Evolutionary conservation across 2,888 invertebrate genomes (phyloP), one percentile per base, ranked within the genome.

Genomic region (Nephrotoma guestfalica): DNA sequence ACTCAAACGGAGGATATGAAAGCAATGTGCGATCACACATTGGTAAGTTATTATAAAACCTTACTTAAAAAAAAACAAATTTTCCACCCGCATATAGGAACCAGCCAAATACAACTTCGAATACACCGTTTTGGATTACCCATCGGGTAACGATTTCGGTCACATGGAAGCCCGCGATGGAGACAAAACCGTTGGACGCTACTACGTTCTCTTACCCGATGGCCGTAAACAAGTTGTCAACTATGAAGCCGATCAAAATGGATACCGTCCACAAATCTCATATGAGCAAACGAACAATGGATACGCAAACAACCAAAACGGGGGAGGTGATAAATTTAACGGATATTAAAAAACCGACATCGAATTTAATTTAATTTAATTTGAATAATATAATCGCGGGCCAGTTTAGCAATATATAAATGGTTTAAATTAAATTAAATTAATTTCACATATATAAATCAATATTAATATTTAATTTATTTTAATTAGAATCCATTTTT

Each of bases 91-190:
- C 87, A 40, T 40, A 7, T 90, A 94, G 93, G 94, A 93, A 87
- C 95, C 94, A 86, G 94, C 94, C 13, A 94, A 94, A 92, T 95
- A 95, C 91, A 93, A 92, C 89, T 95, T 94, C 91, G 93, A 94
- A 89, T 95, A 95, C 89, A 93, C 93, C 91, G 95, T 95, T 83
- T 93, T 94, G 88, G 95, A 94, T 87, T 94, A 93, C 6, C 92
- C 92, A 45, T 94, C 94, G 0, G 94, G 94, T 87, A 94, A 94
- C 88, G 94, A 94, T 89, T 95, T 94, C 88, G 95, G 95, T 0
- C 95, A 95, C 89, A 92, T 93, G 89, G 95, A 95, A 90, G 91
- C 93, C 6, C 92, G 95, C 45, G 93, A 94, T 89, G 94, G 94
- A 4, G 94, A 94, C 88, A 91, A 93, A 83, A 93, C 94, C 9